These are phyloP conservation scores for Chrysotoxum bicinctum DNA, from an alignment of 2,888 invertebrate species.

Conservation along the genomic window DNA sequence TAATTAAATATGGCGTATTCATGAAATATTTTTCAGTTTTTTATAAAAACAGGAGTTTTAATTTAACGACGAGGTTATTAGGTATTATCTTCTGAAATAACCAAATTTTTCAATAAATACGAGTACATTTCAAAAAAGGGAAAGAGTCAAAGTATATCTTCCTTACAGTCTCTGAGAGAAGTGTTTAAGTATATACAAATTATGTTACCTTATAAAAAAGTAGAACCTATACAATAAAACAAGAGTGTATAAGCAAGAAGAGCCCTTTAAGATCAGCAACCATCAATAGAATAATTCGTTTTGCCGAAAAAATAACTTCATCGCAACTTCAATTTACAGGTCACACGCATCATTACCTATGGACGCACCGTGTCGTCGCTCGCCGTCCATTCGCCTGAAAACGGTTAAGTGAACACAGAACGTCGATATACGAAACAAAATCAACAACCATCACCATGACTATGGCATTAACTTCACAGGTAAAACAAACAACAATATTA, in stretches of 20 bases:
- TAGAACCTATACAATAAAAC: constrained; percentile 16
- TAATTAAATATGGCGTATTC: too few relatives aligned
- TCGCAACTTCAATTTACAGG: constrained; percentile 47
- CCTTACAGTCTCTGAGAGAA: too few relatives aligned
- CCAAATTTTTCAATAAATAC: too few relatives aligned
- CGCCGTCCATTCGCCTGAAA: neutral
- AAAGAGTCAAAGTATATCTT: too few relatives aligned
- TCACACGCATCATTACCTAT: constrained; percentile 56
- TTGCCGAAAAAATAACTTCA: constrained; percentile 62
- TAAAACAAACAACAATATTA: constrained; percentile 64
- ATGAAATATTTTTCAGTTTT: too few relatives aligned
- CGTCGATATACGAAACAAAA: constrained; percentile 20
- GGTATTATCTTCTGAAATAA: too few relatives aligned
- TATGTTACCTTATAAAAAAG: neutral
- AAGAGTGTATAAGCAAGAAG: neutral
- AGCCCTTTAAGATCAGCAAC: neutral
- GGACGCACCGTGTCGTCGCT: constrained; percentile 1
- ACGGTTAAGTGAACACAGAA: neutral
- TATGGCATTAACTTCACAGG: constrained; percentile 9
- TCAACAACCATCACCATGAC: constrained; percentile 3
- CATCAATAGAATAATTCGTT: constrained; percentile 21
- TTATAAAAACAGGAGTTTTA: too few relatives aligned
- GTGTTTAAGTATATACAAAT: too few relatives aligned
- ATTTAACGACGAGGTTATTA: too few relatives aligned
- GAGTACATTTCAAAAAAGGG: too few relatives aligned